phyloP scores from a whole-genome alignment of 2,888 invertebrate genomes.

The Notocelia uddmanniana region DNA sequence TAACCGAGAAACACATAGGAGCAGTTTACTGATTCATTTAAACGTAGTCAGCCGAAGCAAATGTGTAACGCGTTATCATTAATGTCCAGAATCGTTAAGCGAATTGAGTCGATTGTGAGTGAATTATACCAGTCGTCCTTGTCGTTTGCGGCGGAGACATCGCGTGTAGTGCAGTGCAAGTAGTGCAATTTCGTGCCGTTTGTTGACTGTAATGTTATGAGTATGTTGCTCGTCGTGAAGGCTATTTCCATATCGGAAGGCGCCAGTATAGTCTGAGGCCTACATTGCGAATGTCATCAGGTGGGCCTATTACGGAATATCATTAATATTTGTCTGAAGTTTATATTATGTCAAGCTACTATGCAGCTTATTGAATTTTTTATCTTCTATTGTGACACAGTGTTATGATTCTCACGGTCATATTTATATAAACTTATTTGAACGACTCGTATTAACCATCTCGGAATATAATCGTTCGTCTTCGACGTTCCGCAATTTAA shows the following conservation, averaged over 20 bases:
- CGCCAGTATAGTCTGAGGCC: conserved; percentile 45
- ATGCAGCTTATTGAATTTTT: neutral
- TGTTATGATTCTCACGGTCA: conserved; percentile 8
- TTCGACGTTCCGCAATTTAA: neutral
- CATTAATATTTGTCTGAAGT: neutral
- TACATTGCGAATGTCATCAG: conserved; percentile 54
- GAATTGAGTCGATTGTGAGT: conserved; percentile 44
- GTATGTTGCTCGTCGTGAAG: conserved; percentile 5
- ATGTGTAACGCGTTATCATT: conserved; percentile 45
- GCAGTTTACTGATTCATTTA: conserved; percentile 49
- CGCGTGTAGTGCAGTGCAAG: conserved; percentile 21
- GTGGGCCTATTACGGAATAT: conserved; percentile 51
- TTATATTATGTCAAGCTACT: neutral
- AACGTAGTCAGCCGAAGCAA: conserved; percentile 44
- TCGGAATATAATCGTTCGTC: neutral
- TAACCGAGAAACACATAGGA: conserved; percentile 54
- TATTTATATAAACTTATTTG: conserved; percentile 5
- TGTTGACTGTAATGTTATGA: conserved; percentile 20
- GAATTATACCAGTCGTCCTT: conserved; percentile 44
- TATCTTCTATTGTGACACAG: neutral
- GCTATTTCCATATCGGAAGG: conserved; percentile 6
- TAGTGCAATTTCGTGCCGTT: conserved; percentile 48
- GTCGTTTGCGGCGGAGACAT: conserved; percentile 25
- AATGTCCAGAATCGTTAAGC: conserved; percentile 36
- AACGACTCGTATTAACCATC: neutral